Evolutionary conservation across 2,113 vertebrate genomes (phyloP).

Genomic region (Delphinus delphis): DNA sequence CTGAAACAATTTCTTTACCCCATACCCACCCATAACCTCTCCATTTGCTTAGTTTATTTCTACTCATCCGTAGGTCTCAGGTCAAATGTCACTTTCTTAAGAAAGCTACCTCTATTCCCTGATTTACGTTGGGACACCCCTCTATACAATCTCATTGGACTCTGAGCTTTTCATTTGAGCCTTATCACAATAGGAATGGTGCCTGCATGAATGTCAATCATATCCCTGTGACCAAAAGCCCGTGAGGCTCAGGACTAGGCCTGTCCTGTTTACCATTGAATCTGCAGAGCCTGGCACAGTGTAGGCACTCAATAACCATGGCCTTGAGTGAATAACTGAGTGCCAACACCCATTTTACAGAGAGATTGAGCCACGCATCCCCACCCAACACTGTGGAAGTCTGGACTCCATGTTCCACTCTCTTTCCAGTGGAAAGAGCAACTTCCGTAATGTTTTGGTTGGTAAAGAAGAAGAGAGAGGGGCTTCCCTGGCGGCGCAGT

Average conservation of each 20-base stretch:
- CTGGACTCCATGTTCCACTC: background rate
- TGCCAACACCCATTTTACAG: background rate
- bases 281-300: background rate
- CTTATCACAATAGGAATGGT: background rate
- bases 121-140: background rate
- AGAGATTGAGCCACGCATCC: background rate
- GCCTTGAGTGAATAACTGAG: background rate
- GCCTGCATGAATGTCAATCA: background rate
- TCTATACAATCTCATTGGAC: background rate
- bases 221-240: background rate
- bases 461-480: background rate
- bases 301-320: background rate
- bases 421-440: background rate
- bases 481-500: no score
- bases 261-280: background rate
- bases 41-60: conserved; percentile 28
- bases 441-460: background rate
- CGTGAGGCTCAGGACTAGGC: background rate
- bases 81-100: conserved; percentile 41
- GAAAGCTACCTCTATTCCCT: background rate
- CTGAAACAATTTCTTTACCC: background rate
- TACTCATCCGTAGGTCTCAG: background rate
- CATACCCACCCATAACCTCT: background rate
- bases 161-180: background rate
- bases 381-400: background rate